A percentile compares a stretch with the other conserved stretches of the same genome.
phyloP scores from a whole-genome alignment of 23 tunicate species.

The Ciona savignyi region DNA sequence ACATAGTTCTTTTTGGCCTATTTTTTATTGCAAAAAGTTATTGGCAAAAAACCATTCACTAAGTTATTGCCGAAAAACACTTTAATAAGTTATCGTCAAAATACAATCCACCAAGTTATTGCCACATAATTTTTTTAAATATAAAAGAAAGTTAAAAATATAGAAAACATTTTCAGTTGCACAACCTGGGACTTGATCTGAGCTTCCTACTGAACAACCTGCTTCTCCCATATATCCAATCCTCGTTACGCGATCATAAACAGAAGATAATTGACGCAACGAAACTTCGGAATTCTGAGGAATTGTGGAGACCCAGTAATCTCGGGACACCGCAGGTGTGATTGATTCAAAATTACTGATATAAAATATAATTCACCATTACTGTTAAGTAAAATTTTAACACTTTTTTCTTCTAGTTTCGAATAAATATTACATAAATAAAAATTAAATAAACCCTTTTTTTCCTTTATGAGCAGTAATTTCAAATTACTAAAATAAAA shows the following conservation, averaged over 20 bases:
- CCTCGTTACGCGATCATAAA: constrained; percentile 46
- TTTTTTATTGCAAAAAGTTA: too few relatives aligned
- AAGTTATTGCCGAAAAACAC: too few relatives aligned
- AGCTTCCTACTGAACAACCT: constrained; percentile 58
- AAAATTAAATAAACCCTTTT: too few relatives aligned
- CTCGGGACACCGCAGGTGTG: constrained; percentile 52
- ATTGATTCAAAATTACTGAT: background rate
- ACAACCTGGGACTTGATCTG: constrained; percentile 61
- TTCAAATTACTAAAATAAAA: too few relatives aligned
- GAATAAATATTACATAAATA: too few relatives aligned
- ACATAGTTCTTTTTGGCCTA: too few relatives aligned
- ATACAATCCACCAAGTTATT: too few relatives aligned
- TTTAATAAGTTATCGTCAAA: too few relatives aligned
- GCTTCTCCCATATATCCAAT: constrained; percentile 41
- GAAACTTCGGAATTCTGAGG: constrained; percentile 78
- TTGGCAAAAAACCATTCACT: too few relatives aligned
- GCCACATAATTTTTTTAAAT: too few relatives aligned
- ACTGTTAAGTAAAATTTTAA: background rate
- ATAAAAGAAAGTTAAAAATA: too few relatives aligned
- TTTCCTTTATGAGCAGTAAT: too few relatives aligned
- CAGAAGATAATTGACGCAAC: constrained; percentile 87
- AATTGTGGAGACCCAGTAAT: constrained; percentile 78
- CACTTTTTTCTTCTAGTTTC: background rate
- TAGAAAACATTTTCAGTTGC: constrained; percentile 25
- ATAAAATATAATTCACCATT: background rate